Conservation (phyloP, 2,797 vertebrate species). For the Eulemur albifrons region DNA sequence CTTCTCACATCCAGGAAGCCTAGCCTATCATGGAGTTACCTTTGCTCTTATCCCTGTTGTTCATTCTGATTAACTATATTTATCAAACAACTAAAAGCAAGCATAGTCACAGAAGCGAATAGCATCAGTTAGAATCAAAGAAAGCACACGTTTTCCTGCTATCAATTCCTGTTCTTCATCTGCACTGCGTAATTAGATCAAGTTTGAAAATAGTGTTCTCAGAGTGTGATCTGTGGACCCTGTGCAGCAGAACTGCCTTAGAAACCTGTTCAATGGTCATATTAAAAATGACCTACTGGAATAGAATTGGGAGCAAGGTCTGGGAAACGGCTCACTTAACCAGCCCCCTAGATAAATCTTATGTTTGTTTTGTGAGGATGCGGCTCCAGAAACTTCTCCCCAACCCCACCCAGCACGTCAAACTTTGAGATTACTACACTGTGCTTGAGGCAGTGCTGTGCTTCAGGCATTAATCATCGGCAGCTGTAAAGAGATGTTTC, state of each 20-base stretch:
- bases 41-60: too few relatives aligned
- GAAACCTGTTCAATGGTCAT: not conserved
- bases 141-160: too few relatives aligned
- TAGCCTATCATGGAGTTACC: too few relatives aligned
- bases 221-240: not conserved
- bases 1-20: too few relatives aligned
- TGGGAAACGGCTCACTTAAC: not conserved
- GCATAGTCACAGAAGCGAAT: too few relatives aligned
- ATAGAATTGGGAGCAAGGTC: not conserved
- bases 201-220: not conserved
- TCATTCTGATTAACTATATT: too few relatives aligned
- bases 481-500: not conserved
- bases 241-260: not conserved
- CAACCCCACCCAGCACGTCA: rapidly evolving
- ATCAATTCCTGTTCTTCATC: too few relatives aligned
- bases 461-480: not conserved
- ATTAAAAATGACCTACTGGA: not conserved
- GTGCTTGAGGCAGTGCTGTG: not conserved
- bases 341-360: not conserved
- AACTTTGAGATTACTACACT: not conserved
- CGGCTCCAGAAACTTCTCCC: not conserved
- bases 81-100: too few relatives aligned
- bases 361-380: not conserved
- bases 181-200: not conserved
- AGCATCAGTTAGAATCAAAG: too few relatives aligned